Evolutionary conservation across 2,888 invertebrate species (phyloP).

Genomic region (Epinotia bilunana): DNA sequence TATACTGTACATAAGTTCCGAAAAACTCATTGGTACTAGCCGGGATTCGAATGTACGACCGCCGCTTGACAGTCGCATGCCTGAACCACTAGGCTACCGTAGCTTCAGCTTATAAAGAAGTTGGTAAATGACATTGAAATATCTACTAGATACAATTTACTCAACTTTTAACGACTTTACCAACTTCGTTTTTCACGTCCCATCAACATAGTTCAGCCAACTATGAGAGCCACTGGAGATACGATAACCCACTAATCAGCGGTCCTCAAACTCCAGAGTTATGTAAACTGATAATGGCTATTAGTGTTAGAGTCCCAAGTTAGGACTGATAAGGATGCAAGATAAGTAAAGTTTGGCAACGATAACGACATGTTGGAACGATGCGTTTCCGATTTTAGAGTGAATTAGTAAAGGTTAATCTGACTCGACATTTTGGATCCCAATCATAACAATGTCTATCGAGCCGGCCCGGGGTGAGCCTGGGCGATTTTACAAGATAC

Average conservation of each 20-base stretch:
- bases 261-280: conserved; percentile 39
- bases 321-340: conserved; percentile 19
- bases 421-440: not conserved
- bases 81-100: no score
- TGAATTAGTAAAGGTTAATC: conserved; percentile 5
- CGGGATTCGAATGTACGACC: no score
- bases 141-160: not conserved
- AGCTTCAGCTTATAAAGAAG: no score
- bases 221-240: conserved; percentile 26
- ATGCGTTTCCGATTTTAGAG: conserved; percentile 10
- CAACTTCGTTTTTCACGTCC: not conserved
- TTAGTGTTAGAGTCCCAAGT: conserved; percentile 29
- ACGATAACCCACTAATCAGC: conserved; percentile 39
- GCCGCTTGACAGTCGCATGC: no score
- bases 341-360: conserved; percentile 24
- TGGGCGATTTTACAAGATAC: no score
- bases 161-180: not conserved
- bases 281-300: conserved; percentile 43
- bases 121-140: no score
- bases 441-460: no score
- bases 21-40: no score
- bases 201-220: conserved; percentile 8
- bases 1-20: no score
- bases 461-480: no score
- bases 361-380: conserved; percentile 6